These are phyloP conservation scores for Myathropa florea DNA, from an alignment of 2,888 invertebrate genomes.

Conservation along the genomic window DNA sequence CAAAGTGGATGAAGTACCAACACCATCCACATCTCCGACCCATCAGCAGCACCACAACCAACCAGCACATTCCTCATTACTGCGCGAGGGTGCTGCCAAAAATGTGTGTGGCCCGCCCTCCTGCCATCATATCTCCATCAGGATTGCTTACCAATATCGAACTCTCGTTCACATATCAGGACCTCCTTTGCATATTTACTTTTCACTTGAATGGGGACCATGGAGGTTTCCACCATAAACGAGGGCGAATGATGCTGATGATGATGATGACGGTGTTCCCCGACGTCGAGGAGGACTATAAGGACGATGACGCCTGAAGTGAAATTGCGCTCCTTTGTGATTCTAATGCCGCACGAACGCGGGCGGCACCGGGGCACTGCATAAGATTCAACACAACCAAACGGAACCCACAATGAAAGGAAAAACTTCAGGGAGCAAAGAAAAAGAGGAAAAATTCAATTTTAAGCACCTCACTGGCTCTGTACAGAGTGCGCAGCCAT, in stretches of 20 bases:
- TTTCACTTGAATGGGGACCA: constrained; percentile 63
- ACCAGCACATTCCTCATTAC: constrained; percentile 58
- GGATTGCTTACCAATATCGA: constrained; percentile 68
- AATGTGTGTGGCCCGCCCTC: constrained; percentile 27
- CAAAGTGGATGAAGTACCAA: constrained; percentile 23
- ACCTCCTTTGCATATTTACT: constrained; percentile 69
- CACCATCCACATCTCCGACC: not conserved
- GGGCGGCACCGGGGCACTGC: constrained; percentile 5
- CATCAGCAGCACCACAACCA: constrained; percentile 8
- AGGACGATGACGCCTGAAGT: constrained; percentile 59
- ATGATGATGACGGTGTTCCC: constrained; percentile 34
- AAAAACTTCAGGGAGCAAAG: constrained; percentile 10
- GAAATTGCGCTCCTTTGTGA: constrained; percentile 66
- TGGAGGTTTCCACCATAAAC: constrained; percentile 63
- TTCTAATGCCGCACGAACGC: constrained; percentile 58
- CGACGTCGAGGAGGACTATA: not conserved
- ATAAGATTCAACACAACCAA: constrained; percentile 38
- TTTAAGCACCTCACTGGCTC: constrained; percentile 67
- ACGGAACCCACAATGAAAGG: constrained; percentile 13
- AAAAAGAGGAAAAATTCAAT: constrained; percentile 64
- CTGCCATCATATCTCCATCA: constrained; percentile 17
- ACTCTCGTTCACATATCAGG: constrained; percentile 63
- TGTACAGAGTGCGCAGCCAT: constrained; percentile 49
- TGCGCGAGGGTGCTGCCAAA: constrained; percentile 63
- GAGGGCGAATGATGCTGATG: constrained; percentile 59